Evolutionary conservation across 2,888 invertebrate genomes (phyloP).

Genomic region (Oscheius sp.): DNA sequence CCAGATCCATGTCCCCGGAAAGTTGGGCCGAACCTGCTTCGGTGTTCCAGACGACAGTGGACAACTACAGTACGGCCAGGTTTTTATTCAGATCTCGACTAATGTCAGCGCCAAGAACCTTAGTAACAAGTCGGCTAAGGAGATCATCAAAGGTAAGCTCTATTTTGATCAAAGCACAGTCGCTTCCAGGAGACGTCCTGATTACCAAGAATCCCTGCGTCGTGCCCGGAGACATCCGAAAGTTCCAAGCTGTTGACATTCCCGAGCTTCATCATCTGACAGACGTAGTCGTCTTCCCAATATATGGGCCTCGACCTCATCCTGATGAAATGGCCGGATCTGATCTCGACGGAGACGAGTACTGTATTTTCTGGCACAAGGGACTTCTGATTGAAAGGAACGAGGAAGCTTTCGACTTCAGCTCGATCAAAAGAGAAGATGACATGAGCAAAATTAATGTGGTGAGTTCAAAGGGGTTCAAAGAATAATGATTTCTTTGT

Average conservation of each 20-base stretch:
- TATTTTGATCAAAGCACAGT: not conserved
- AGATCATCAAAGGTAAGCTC: slow-evolving; percentile 48
- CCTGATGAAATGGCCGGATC: slow-evolving; percentile 75
- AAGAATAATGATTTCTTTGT: not conserved
- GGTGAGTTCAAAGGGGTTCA: not conserved
- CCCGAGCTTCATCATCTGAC: slow-evolving; percentile 61
- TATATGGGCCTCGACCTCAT: slow-evolving; percentile 73
- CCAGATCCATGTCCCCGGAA: slow-evolving; percentile 48
- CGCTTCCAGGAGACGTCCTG: slow-evolving; percentile 67
- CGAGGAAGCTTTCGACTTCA: slow-evolving; percentile 42
- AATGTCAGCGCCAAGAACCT: slow-evolving; percentile 40
- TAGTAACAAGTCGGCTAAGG: slow-evolving; percentile 36
- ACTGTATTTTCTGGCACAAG: slow-evolving; percentile 73
- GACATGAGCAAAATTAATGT: not conserved
- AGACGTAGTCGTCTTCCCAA: slow-evolving; percentile 75
- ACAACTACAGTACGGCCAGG: slow-evolving; percentile 44
- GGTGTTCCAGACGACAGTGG: slow-evolving; percentile 67
- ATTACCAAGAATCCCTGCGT: slow-evolving; percentile 75
- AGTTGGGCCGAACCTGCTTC: slow-evolving; percentile 62
- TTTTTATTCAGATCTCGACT: slow-evolving; percentile 65
- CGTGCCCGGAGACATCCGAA: slow-evolving; percentile 74
- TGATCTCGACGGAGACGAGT: slow-evolving; percentile 75
- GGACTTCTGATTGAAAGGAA: slow-evolving; percentile 68
- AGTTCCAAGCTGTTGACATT: slow-evolving; percentile 66
- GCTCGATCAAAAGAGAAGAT: slow-evolving; percentile 3